A percentile compares a stretch with the other conserved stretches of the same genome.
Conservation (phyloP, 2,113 vertebrate species). For the Amblyornis subalaris region DNA sequence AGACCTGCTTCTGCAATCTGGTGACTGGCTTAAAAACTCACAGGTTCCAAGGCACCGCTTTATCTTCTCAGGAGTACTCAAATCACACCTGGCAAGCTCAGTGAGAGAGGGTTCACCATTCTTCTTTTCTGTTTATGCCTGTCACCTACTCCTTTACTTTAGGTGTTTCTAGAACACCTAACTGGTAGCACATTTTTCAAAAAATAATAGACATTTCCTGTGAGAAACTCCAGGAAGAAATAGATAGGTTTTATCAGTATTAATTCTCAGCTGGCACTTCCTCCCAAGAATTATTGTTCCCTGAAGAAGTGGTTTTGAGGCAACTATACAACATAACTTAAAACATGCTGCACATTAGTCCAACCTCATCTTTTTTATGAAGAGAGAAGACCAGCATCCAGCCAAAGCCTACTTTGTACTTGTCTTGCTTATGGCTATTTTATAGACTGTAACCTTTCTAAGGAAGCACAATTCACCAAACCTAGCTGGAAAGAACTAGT, state of each 20-base stretch:
- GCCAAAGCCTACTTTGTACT: background rate
- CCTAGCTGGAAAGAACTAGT: background rate
- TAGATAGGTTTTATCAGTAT: background rate
- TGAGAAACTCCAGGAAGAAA: background rate
- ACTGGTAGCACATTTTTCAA: background rate
- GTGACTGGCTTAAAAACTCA: background rate
- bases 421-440: background rate
- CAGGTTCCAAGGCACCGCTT: background rate
- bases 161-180: background rate
- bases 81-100: background rate
- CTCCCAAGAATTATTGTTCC: background rate
- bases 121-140: background rate
- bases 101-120: background rate
- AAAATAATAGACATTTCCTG: background rate
- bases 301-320: background rate
- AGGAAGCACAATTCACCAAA: background rate
- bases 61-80: background rate
- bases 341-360: background rate
- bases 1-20: background rate
- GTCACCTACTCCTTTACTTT: background rate
- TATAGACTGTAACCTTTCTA: background rate
- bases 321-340: background rate
- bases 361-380: background rate
- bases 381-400: background rate
- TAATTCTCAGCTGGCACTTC: background rate